Conservation (phyloP, 1,140 invertebrate genomes). For the Archivesica marissinica region DNA sequence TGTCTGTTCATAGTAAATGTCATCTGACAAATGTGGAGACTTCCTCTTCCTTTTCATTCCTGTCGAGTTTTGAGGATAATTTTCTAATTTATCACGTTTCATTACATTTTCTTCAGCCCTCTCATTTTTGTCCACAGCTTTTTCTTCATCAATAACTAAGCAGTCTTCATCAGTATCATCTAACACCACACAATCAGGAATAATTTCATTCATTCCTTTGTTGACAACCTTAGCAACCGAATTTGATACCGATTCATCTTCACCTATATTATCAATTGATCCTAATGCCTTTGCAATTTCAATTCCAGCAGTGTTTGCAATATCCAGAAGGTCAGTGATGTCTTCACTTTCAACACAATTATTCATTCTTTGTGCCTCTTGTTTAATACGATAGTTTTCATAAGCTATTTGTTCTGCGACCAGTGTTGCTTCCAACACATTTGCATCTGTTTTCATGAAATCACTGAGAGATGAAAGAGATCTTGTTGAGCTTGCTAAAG, state of each 20-base stretch:
- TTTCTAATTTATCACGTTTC: background rate
- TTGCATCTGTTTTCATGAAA: slow-evolving; percentile 1
- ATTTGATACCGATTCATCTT: background rate
- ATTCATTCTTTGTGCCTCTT: background rate
- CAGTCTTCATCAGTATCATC: slow-evolving; percentile 4
- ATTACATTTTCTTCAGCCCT: background rate
- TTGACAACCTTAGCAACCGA: background rate
- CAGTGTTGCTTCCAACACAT: background rate
- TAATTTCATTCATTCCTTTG: background rate
- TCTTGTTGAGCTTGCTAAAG: background rate
- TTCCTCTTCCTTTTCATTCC: background rate
- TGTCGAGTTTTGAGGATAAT: background rate
- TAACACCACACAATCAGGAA: background rate
- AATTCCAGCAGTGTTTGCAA: background rate
- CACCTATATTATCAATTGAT: background rate
- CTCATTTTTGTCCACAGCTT: background rate
- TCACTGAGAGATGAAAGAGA: slow-evolving; percentile 23
- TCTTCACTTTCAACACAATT: background rate
- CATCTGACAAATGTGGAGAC: slow-evolving; percentile 26
- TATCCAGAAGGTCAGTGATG: background rate
- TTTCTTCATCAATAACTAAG: background rate
- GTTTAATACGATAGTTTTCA: background rate
- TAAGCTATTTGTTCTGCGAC: background rate
- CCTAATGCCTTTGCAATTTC: background rate
- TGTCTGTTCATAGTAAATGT: slow-evolving; percentile 17